A percentile compares a stretch with the other conserved stretches of the same genome.
Conservation (phyloP, 2,113 vertebrate species). For the Pomatorhinus ruficollis region DNA sequence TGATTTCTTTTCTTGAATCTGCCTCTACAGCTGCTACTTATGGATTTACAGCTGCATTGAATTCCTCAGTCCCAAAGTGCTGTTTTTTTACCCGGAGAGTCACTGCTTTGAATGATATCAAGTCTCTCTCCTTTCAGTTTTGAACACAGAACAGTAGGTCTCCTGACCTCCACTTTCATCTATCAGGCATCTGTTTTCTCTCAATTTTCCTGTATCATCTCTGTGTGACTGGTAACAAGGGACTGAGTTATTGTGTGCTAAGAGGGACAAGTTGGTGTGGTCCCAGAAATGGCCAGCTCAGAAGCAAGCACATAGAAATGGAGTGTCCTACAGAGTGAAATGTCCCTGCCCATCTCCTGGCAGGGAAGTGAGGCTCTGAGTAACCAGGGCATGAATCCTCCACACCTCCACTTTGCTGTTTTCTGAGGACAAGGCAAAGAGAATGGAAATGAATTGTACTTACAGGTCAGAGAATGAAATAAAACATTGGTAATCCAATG, state of each 20-base stretch:
- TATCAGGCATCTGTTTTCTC: background rate
- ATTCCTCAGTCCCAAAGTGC: background rate
- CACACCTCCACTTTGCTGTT: background rate
- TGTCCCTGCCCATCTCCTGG: background rate
- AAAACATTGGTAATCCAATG: background rate
- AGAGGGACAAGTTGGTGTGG: background rate
- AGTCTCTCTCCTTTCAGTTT: background rate
- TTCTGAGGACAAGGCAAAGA: background rate
- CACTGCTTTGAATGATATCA: background rate
- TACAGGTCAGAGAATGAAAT: background rate
- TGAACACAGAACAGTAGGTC: background rate
- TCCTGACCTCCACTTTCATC: background rate
- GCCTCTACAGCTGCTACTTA: background rate
- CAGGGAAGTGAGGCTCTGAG: background rate
- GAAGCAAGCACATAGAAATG: background rate
- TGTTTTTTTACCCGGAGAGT: background rate
- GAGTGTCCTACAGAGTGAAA: background rate
- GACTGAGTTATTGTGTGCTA: background rate
- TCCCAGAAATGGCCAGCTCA: background rate
- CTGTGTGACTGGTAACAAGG: background rate
- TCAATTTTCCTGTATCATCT: background rate
- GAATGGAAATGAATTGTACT: background rate
- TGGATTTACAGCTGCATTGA: background rate
- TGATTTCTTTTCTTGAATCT: background rate
- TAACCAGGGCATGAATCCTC: background rate